phyloP scores from a whole-genome alignment of 1,140 invertebrate species.

The Coelopa frigida region DNA sequence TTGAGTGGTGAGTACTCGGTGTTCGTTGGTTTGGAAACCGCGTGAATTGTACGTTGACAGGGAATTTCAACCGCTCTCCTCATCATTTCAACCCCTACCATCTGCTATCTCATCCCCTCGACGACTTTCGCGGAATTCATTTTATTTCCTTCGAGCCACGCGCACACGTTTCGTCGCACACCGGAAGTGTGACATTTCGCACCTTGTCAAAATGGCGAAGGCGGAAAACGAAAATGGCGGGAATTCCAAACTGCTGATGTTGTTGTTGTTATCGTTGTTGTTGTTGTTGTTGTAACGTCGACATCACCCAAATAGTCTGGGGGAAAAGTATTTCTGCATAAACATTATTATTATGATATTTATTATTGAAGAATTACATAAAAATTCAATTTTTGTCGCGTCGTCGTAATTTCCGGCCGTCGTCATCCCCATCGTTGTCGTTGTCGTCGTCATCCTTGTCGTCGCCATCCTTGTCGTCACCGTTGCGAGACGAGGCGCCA shows the following conservation, averaged over 20 bases:
- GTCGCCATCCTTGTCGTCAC: too few species aligned
- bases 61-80: too few species aligned
- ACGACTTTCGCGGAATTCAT: too few species aligned
- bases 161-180: neutral
- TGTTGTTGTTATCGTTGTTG: neutral
- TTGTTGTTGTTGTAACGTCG: neutral
- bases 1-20: too few species aligned
- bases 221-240: neutral
- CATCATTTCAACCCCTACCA: too few species aligned
- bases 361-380: constrained; percentile 11
- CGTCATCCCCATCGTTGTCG: neutral
- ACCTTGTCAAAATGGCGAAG: neutral
- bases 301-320: neutral
- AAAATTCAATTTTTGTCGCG: constrained; percentile 11
- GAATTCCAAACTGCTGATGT: neutral
- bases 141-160: neutral
- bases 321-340: constrained; percentile 6
- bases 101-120: too few species aligned
- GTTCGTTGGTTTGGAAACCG: too few species aligned
- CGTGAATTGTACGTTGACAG: too few species aligned
- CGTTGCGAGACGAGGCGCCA: too few species aligned
- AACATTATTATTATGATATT: constrained; percentile 12
- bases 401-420: neutral
- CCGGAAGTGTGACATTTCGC: neutral
- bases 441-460: neutral